Evolutionary conservation across 2,113 vertebrate genomes (phyloP).

Genomic region (Python bivittatus): DNA sequence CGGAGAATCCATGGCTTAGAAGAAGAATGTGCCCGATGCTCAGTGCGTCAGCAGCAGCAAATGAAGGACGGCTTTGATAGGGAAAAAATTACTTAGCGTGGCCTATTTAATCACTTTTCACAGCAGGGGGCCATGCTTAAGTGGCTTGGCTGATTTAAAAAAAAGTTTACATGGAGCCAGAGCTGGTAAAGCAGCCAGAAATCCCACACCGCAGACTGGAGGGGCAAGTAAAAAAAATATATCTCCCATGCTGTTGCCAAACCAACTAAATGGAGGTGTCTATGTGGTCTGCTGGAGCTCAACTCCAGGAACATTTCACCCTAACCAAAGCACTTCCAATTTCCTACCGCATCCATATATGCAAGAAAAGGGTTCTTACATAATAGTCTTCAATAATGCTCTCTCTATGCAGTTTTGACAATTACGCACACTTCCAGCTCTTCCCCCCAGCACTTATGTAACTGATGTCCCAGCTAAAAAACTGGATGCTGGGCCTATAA

Average conservation of each 20-base stretch:
- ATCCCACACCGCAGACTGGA: background rate
- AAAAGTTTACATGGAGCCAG: background rate
- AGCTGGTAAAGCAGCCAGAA: background rate
- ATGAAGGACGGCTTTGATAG: background rate
- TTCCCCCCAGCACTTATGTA: background rate
- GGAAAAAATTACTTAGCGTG: background rate
- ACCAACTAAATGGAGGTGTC: background rate
- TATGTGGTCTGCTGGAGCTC: background rate
- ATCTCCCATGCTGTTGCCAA: background rate
- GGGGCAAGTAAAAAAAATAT: background rate
- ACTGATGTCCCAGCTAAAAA: background rate
- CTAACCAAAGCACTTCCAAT: background rate
- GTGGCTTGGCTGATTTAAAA: background rate
- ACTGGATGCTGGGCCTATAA: background rate
- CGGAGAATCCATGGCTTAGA: background rate
- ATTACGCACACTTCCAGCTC: background rate
- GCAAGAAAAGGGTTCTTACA: background rate
- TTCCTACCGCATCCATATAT: background rate
- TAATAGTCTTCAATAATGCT: background rate
- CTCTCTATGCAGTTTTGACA: background rate
- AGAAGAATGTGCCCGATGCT: background rate
- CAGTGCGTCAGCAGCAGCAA: background rate
- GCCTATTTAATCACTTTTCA: background rate
- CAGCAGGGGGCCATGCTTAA: background rate
- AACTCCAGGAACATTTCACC: background rate